phyloP scores from a whole-genome alignment of 2,113 vertebrate species.

The Tichodroma muraria region DNA sequence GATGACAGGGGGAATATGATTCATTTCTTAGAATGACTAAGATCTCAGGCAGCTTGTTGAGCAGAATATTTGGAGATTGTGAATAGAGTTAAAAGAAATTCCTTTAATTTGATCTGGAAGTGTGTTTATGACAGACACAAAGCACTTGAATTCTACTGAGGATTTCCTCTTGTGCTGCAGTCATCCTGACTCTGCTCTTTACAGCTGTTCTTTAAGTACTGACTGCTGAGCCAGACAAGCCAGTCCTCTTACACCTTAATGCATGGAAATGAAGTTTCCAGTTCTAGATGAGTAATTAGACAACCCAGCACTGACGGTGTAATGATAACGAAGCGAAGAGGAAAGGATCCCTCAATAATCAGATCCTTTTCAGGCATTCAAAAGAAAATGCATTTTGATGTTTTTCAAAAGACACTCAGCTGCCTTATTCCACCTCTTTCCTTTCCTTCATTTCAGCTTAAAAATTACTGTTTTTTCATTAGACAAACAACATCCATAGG shows the following conservation, averaged over 20 bases:
- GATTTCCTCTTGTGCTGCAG: conserved; percentile 5
- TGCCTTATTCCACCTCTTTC: background rate
- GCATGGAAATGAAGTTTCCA: conserved; percentile 43
- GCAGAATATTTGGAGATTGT: conserved; percentile 3
- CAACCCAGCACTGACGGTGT: conserved; percentile 32
- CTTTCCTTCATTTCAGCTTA: conserved; percentile 22
- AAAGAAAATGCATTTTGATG: conserved; percentile 25
- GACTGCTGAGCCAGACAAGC: conserved; percentile 22
- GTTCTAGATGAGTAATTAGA: conserved; percentile 16
- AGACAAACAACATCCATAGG: conserved; percentile 8
- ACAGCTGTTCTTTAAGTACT: conserved; percentile 13
- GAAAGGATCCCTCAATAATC: conserved; percentile 35
- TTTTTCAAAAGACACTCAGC: conserved; percentile 35
- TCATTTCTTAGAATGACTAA: conserved; percentile 62
- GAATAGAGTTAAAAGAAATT: conserved; percentile 27
- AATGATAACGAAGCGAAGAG: conserved; percentile 4
- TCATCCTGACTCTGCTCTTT: background rate
- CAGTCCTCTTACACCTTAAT: background rate
- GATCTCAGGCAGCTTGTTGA: conserved; percentile 49
- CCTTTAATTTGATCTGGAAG: conserved; percentile 63
- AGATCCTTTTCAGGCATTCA: conserved; percentile 16
- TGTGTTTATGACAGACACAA: conserved; percentile 45
- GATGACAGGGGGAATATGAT: conserved; percentile 52
- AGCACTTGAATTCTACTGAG: conserved; percentile 45
- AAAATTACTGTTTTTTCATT: conserved; percentile 38